Conservation (phyloP, 2,888 invertebrate species). For the Dryomyza anilis region DNA sequence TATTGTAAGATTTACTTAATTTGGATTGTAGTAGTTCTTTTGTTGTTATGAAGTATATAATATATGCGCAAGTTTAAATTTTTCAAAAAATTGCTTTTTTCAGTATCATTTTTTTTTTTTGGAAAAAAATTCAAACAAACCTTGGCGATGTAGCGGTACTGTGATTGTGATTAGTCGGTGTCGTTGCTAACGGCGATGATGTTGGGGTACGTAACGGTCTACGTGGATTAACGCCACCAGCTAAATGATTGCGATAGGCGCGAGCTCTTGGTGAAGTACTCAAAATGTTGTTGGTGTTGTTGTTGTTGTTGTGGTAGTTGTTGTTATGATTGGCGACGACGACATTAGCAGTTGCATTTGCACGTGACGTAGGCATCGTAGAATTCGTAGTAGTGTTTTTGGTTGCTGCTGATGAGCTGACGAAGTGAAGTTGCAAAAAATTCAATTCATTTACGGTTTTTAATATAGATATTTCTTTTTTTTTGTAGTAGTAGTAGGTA, state of each 20-base stretch:
- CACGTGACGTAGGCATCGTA: slow-evolving; percentile 22
- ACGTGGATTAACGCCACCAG: slow-evolving; percentile 51
- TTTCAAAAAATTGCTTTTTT: neutral
- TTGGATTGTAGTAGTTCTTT: too few species aligned
- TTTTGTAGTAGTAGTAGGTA: neutral
- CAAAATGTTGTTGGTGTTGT: slow-evolving; percentile 43
- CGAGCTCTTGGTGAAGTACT: slow-evolving; percentile 45
- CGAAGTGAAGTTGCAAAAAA: slow-evolving; percentile 33
- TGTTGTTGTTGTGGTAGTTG: slow-evolving; percentile 40
- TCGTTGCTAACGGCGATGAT: slow-evolving; percentile 59
- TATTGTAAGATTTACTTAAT: too few species aligned
- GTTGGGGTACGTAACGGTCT: slow-evolving; percentile 58
- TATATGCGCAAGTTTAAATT: neutral
- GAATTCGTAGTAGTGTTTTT: slow-evolving; percentile 14
- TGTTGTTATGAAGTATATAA: too few species aligned
- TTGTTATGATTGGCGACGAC: slow-evolving; percentile 37
- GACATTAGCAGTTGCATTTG: slow-evolving; percentile 25
- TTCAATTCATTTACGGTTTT: slow-evolving; percentile 33
- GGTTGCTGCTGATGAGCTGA: slow-evolving; percentile 31
- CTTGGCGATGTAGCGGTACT: slow-evolving; percentile 57
- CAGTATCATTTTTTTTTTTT: slow-evolving; percentile 8
- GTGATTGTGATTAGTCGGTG: slow-evolving; percentile 47
- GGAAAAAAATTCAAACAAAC: slow-evolving; percentile 50
- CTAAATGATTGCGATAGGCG: slow-evolving; percentile 46
- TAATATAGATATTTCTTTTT: neutral